Evolutionary conservation across 2,888 invertebrate genomes (phyloP), one percentile per base, ranked within the genome.

Genomic region (Gastracanthus pulcherrimus): DNA sequence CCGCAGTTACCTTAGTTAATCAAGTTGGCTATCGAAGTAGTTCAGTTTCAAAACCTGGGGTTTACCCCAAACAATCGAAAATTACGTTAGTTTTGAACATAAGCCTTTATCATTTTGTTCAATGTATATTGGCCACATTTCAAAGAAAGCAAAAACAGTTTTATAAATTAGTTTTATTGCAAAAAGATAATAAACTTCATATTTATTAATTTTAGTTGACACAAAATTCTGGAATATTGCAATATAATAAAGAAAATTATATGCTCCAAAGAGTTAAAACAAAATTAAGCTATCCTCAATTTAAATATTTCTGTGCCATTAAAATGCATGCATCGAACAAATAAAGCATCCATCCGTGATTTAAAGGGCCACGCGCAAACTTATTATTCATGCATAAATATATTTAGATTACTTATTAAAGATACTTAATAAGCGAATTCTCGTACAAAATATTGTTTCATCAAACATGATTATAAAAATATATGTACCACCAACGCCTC

Each of bases 1-100:
- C 13, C 9, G 26, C 29, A 16, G 71, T 29, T 71, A 16, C 55
- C 36, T 36, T 29, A 41, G 71, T 58, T 71, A 71, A 71, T 71
- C 38, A 71, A 58, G 29, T 58, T 71, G 26, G 38, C 58, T 19
- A 41, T 16, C 23, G 7, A 70, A n/a, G 36, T 23, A 36, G 58
- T 58, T 41, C 26, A 38, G 58, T n/a, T 58, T 58, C 3, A 29
- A n/a, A 58, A 71, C 29, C 58, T 58, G 58, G 3, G 58, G 58
- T 7, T 26, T 58, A 29, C 36, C 41, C 13, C 38, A 38, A 58
- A 58, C 38, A 58, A 38, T 71, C n/a, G 55, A 26, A 66, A 51
- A 71, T 58, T 71, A 26, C 34, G n/a, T 71, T 58, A 71, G 38
- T 58, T 58, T 34, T 13, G 23, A 26, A 29, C 16, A 11, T 71